phyloP scores from a whole-genome alignment of 2,797 vertebrate species.

The Avahi laniger region DNA sequence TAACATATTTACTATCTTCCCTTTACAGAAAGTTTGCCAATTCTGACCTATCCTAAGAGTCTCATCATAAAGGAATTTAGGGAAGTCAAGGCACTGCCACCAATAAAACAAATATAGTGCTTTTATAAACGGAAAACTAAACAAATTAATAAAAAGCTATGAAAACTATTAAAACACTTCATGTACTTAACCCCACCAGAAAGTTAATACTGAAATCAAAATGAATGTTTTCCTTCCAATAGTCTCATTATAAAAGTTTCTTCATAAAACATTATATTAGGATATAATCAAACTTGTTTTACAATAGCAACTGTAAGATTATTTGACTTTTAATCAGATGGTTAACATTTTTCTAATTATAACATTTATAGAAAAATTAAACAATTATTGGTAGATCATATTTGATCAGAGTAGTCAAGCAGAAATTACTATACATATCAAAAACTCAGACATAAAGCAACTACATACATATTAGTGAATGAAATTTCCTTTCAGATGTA shows the following conservation, averaged over 20 bases:
- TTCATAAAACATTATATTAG: not conserved
- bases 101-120: not conserved
- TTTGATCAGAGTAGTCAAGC: not conserved
- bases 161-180: not conserved
- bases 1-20: not conserved
- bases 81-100: not conserved
- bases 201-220: not conserved
- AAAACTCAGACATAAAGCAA: conserved; percentile 44
- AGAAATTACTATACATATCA: not conserved
- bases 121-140: conserved; percentile 31
- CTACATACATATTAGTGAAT: not conserved
- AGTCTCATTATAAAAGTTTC: not conserved
- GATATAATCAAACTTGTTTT: not conserved
- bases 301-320: conserved; percentile 4
- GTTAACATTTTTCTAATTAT: not conserved
- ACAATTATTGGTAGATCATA: not conserved
- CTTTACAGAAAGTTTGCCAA: not conserved
- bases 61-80: not conserved
- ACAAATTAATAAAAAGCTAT: not conserved
- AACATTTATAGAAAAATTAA: not conserved
- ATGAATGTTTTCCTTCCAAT: not conserved
- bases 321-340: not conserved
- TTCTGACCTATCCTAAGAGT: not conserved
- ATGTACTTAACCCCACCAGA: conserved; percentile 1
- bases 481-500: conserved; percentile 51